phyloP scores from a whole-genome alignment of 2,797 vertebrate genomes.

The Microcaecilia unicolor region DNA sequence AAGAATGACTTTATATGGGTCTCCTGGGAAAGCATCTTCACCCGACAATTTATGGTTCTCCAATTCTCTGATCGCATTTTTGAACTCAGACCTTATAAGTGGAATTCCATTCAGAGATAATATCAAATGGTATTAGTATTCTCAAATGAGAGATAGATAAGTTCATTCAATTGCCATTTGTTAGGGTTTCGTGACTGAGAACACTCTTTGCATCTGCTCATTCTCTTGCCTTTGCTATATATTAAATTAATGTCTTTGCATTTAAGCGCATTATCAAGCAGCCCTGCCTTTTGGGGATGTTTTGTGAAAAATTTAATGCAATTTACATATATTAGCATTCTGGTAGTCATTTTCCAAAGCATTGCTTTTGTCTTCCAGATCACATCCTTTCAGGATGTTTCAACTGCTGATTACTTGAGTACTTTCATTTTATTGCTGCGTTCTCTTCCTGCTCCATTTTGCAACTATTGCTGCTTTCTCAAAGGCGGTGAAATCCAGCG shows the following conservation, averaged over 20 bases:
- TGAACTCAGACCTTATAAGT: neutral
- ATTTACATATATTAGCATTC: conserved; percentile 19
- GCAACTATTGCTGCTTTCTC: too few relatives aligned
- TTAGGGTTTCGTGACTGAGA: conserved; percentile 20
- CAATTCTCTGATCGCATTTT: conserved; percentile 7
- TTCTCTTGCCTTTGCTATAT: conserved; percentile 16
- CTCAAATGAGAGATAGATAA: conserved; percentile 4
- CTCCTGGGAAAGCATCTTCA: neutral
- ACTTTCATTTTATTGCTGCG: conserved; percentile 31
- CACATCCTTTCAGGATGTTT: conserved; percentile 23
- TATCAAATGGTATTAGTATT: conserved; percentile 10
- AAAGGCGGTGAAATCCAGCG: too few relatives aligned
- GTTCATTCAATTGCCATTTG: conserved; percentile 32
- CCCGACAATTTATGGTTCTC: neutral
- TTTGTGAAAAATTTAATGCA: conserved; percentile 22
- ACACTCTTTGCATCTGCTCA: conserved; percentile 17
- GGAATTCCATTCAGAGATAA: conserved; percentile 6
- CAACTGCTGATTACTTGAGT: conserved; percentile 2
- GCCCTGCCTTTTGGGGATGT: conserved; percentile 20
- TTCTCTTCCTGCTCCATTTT: neutral
- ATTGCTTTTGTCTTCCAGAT: conserved; percentile 35
- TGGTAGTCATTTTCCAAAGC: conserved; percentile 19
- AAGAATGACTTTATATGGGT: neutral
- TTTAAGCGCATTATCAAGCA: conserved; percentile 23
- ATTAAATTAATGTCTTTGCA: conserved; percentile 31